Conservation (phyloP, 2,888 invertebrate species). For the Tetanocera ferruginea region DNA sequence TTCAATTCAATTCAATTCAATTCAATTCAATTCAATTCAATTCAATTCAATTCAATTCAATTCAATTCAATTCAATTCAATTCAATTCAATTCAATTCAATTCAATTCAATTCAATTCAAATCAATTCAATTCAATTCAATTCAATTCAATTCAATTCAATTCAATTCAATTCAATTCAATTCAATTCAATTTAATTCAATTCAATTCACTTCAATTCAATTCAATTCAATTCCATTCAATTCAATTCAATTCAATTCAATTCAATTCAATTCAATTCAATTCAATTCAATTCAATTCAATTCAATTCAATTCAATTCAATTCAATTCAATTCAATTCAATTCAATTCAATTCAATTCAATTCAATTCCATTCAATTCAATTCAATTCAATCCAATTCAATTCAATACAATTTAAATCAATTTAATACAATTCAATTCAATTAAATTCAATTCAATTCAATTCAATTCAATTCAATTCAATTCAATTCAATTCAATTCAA, state of each 20-base stretch:
- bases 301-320: conserved; percentile 32
- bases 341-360: conserved; percentile 31
- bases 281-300: conserved; percentile 33
- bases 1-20: conserved; percentile 32
- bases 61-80: conserved; percentile 39
- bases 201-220: conserved; percentile 35
- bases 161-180: conserved; percentile 38
- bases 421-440: conserved; percentile 26
- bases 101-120: conserved; percentile 40
- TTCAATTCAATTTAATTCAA: conserved; percentile 38
- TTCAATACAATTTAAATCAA: conserved; percentile 30
- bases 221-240: too few relatives aligned
- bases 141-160: conserved; percentile 40
- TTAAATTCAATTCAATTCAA: conserved; percentile 32
- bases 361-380: conserved; percentile 28
- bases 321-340: too few relatives aligned
- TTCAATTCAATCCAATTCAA: conserved; percentile 26
- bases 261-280: conserved; percentile 31
- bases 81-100: conserved; percentile 39
- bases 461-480: conserved; percentile 33
- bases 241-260: conserved; percentile 34
- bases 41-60: conserved; percentile 39
- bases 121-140: conserved; percentile 36
- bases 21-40: conserved; percentile 37
- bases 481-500: conserved; percentile 34